Evolutionary conservation across 2,888 invertebrate genomes (phyloP).

Genomic region (Parnassius glacialis): DNA sequence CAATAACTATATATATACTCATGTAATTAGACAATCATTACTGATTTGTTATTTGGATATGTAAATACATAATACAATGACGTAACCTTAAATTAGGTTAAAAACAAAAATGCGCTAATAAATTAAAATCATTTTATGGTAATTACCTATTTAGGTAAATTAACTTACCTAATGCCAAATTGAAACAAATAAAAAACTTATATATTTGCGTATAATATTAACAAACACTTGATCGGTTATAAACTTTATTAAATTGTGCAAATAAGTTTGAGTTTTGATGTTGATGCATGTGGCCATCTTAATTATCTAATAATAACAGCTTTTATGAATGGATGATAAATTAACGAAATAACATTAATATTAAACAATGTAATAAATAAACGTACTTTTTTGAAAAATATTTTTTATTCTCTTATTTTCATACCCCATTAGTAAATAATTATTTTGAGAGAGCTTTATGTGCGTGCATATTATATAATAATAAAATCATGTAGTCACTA

Average conservation of each 20-base stretch:
- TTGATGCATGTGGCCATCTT: no score
- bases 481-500: not conserved
- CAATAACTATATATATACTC: not conserved
- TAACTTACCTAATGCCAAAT: no score
- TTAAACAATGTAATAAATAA: conserved; percentile 9
- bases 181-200: no score
- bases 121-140: conserved; percentile 11
- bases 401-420: conserved; percentile 4
- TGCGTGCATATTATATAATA: not conserved
- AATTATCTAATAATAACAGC: conserved; percentile 7
- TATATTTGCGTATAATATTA: not conserved
- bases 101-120: conserved; percentile 2
- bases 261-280: no score
- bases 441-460: conserved; percentile 20
- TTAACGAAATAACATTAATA: not conserved
- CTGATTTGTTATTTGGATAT: no score
- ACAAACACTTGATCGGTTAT: conserved; percentile 6
- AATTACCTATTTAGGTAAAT: no score
- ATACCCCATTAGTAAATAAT: conserved; percentile 3
- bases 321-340: conserved; percentile 16
- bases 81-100: conserved; percentile 11
- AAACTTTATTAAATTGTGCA: conserved; percentile 1
- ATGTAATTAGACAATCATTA: no score
- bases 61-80: conserved; percentile 1
- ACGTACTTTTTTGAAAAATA: conserved; percentile 4